phyloP scores from a whole-genome alignment of 1,140 invertebrate species.

The Brachystomella parvula region DNA sequence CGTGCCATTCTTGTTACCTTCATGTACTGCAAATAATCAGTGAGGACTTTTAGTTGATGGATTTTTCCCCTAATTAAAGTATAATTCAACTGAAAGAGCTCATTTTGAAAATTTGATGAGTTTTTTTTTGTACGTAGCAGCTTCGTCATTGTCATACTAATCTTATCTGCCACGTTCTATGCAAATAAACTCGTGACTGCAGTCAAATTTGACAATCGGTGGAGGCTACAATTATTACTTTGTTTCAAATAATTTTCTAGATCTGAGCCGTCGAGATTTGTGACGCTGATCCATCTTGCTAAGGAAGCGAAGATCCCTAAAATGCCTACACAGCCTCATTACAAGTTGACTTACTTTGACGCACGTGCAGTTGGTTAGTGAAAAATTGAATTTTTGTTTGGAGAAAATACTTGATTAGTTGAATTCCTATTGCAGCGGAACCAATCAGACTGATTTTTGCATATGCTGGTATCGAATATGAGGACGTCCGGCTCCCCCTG shows the following conservation, averaged over 20 bases:
- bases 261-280: neutral
- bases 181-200: neutral
- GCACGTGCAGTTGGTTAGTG: constrained; percentile 5
- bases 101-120: no score
- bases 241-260: neutral
- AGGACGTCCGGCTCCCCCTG: constrained; percentile 16
- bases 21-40: no score
- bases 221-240: neutral
- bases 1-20: no score
- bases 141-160: no score
- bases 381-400: neutral
- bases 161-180: neutral
- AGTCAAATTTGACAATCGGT: neutral
- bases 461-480: neutral
- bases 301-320: neutral
- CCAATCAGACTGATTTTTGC: constrained; percentile 14
- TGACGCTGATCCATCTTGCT: neutral
- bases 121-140: no score
- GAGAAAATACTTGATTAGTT: neutral
- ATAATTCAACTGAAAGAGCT: no score
- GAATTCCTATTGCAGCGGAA: constrained; percentile 2
- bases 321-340: neutral
- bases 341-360: constrained; percentile 23
- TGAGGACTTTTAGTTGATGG: no score
- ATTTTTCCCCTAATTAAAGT: no score